Evolutionary conservation across 2,113 vertebrate genomes (phyloP).

Genomic region (rabbit (Oryctolagus cuniculus)): mOryCun1.1 NC_091442.1:85353501-85354000

Average conservation of each 20-base stretch:
- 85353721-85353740: background rate
- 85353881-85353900: constrained; percentile 47
- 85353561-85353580: too few relatives aligned
- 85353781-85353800: background rate
- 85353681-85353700: background rate
- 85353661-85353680: constrained; percentile 30
- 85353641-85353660: too few relatives aligned
- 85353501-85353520: too few relatives aligned
- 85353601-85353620: too few relatives aligned
- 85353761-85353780: background rate
- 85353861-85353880: constrained; percentile 46
- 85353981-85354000: constrained; percentile 48
- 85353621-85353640: too few relatives aligned
- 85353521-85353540: too few relatives aligned
- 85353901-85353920: constrained; percentile 29
- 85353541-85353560: too few relatives aligned
- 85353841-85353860: constrained; percentile 28
- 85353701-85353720: constrained; percentile 35
- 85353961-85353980: background rate
- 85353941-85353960: background rate
- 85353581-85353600: too few relatives aligned
- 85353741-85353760: background rate
- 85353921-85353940: constrained; percentile 41
- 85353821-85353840: constrained; percentile 45
- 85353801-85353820: constrained; percentile 41